A percentile compares a stretch with the other conserved stretches of the same genome.
phyloP scores from a whole-genome alignment of 2,113 vertebrate genomes.

The Pollachius pollachius region DNA sequence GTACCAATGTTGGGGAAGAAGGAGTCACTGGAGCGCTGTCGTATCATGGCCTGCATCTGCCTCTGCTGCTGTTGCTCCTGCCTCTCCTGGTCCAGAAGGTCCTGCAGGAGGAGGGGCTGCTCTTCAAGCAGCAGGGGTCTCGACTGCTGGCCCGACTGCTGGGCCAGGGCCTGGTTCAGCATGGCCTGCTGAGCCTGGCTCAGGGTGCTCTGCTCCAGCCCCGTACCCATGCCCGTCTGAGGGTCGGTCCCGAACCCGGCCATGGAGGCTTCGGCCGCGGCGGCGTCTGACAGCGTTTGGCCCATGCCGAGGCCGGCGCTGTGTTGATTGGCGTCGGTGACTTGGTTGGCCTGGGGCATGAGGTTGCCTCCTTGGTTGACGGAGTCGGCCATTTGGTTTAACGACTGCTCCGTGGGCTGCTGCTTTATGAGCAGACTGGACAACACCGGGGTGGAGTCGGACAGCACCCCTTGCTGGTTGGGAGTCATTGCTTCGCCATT shows the following conservation, averaged over 20 bases:
- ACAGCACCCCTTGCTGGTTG: slow-evolving; percentile 68
- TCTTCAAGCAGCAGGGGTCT: slow-evolving; percentile 91
- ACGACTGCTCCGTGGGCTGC: slow-evolving; percentile 74
- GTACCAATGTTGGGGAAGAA: slow-evolving; percentile 97
- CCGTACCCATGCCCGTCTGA: slow-evolving; percentile 62
- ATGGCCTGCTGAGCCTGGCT: slow-evolving; percentile 74
- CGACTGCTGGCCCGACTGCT: slow-evolving; percentile 72
- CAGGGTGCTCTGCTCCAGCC: slow-evolving; percentile 53
- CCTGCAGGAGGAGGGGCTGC: slow-evolving; percentile 92
- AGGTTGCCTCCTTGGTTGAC: slow-evolving; percentile 71
- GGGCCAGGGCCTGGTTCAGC: slow-evolving; percentile 73
- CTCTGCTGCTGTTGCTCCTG: slow-evolving; percentile 97
- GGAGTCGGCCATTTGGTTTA: slow-evolving; percentile 70
- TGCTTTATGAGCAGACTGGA: slow-evolving; percentile 87
- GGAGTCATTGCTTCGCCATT: slow-evolving; percentile 59
- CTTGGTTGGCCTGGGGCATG: slow-evolving; percentile 69
- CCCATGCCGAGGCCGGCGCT: slow-evolving; percentile 64
- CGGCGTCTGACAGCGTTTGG: slow-evolving; percentile 73
- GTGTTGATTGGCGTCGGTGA: slow-evolving; percentile 64
- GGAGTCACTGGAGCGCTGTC: slow-evolving; percentile 87
- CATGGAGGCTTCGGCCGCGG: slow-evolving; percentile 65
- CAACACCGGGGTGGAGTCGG: slow-evolving; percentile 83
- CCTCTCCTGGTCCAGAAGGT: slow-evolving; percentile 94
- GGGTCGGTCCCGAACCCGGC: slow-evolving; percentile 63
- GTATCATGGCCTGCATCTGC: slow-evolving; percentile 99